Evolutionary conservation across 2,113 vertebrate species (phyloP), one percentile per base, ranked within the genome.

Genomic region (Phrynosoma blainvillii): DNA sequence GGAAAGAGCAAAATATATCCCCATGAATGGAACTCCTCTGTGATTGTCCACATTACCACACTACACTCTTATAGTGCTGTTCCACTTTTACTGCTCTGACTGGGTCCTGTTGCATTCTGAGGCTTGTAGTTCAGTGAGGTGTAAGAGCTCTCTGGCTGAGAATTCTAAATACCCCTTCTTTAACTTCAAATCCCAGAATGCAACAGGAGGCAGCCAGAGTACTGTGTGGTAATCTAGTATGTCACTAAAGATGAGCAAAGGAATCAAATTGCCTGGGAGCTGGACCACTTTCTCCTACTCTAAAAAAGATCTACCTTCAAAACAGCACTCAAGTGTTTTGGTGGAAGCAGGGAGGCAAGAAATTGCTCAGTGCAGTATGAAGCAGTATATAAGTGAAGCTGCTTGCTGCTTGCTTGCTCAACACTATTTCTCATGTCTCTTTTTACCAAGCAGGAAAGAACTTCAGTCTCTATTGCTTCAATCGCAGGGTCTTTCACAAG

Each of bases 201-300:
- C 36, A 36, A 36, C 36, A 36, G 36, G 36, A 36, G 2, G 36
- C 36, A 36, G 36, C 36, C 36, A 36, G 36, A 36, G 36, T 36
- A 36, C 36, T 36, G 36, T 36, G 36, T 36, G 36, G 36, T 36
- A 36, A 36, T 36, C 36, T 36, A 36, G 36, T 36, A 36, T 30
- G 13, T 75, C 77, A 82, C 68, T 32, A 42, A 2, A 70, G 70
- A 89, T 87, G 89, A 92, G 77, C 79, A 82, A 90, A 90, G 52
- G 68, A 85, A 68, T 88, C 56, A 84, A 62, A 84, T 83, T 79
- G 68, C 52, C 73, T 89, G 32, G 30, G 23, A 88, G 14, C 30
- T 84, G 62, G 73, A 54, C 47, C 40, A 32, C 32, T 52, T 59
- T 87, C 84, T 89, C 40, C 30, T 70, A 25, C 71, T 59, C 62